phyloP scores from a whole-genome alignment of 2,113 vertebrate genomes.

The Actenoides lindsayi region DNA sequence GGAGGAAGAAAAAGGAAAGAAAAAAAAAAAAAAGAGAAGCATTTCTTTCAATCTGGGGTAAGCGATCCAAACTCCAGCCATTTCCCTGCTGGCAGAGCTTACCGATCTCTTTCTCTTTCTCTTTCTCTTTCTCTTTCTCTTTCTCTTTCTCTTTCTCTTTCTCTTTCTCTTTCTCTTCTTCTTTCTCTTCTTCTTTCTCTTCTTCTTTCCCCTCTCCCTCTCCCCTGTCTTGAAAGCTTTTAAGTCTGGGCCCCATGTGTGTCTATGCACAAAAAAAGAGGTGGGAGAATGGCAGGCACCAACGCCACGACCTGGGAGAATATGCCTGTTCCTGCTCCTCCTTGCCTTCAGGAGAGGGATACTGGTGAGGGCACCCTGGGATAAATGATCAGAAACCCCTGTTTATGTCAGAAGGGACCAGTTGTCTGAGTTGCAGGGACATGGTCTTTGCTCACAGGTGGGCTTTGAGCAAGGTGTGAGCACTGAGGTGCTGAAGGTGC shows the following conservation, averaged over 20 bases:
- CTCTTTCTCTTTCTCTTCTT: too few species aligned
- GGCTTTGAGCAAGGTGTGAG: neutral
- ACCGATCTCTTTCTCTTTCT: neutral
- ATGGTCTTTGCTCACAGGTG: neutral
- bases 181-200: too few species aligned
- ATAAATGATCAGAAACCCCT: neutral
- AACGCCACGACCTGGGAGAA: neutral
- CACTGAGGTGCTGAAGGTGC: neutral
- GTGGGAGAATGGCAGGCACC: neutral
- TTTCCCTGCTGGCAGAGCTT: conserved; percentile 30
- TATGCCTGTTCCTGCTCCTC: neutral
- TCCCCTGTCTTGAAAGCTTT: conserved; percentile 39
- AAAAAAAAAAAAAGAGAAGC: neutral
- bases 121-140: too few species aligned
- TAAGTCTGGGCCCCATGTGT: conserved; percentile 20
- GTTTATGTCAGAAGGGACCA: neutral
- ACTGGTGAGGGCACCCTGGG: neutral
- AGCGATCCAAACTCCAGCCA: conserved; percentile 42
- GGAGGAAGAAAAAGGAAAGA: neutral
- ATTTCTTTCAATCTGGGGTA: conserved; percentile 30
- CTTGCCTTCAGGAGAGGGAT: neutral
- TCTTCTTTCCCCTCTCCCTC: neutral
- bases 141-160: neutral
- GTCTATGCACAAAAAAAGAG: conserved; percentile 30
- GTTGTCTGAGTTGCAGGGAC: neutral